These are phyloP conservation scores for Pseudorhombus dupliciocellatus DNA, from an alignment of 2,113 vertebrate species.

Conservation along the genomic window DNA sequence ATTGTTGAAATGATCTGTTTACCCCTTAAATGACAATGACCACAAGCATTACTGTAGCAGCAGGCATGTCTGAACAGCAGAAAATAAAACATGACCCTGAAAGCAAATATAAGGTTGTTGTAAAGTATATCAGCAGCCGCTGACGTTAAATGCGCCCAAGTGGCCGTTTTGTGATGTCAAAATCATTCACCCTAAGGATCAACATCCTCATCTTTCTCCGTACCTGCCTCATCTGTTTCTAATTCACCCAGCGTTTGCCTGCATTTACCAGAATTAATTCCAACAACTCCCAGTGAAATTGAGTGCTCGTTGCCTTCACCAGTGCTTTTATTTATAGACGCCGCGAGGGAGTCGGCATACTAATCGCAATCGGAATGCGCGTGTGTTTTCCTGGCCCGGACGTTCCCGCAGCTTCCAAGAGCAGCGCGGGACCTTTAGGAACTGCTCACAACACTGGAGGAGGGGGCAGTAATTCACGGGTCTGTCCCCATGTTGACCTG, in stretches of 20 bases:
- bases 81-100: neutral
- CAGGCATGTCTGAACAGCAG: neutral
- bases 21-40: neutral
- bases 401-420: slow-evolving; percentile 24
- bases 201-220: neutral
- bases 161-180: slow-evolving; percentile 1
- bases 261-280: slow-evolving; percentile 20
- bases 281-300: slow-evolving; percentile 21
- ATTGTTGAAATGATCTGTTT: too few species aligned
- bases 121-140: neutral
- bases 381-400: slow-evolving; percentile 1
- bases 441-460: slow-evolving; percentile 22
- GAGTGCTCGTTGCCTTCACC: slow-evolving; percentile 11
- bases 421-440: slow-evolving; percentile 9
- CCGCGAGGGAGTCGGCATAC: slow-evolving; percentile 12
- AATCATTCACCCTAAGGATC: slow-evolving; percentile 18
- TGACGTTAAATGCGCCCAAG: neutral
- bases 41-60: neutral
- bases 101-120: neutral
- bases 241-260: slow-evolving; percentile 20
- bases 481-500: slow-evolving; percentile 19
- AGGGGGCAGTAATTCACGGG: neutral
- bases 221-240: slow-evolving; percentile 9
- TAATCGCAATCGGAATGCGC: slow-evolving; percentile 23
- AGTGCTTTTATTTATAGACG: slow-evolving; percentile 35